Base-by-base conservation (phyloP, 2,888 invertebrate genomes). In the Baronia brevicornis region DNA sequence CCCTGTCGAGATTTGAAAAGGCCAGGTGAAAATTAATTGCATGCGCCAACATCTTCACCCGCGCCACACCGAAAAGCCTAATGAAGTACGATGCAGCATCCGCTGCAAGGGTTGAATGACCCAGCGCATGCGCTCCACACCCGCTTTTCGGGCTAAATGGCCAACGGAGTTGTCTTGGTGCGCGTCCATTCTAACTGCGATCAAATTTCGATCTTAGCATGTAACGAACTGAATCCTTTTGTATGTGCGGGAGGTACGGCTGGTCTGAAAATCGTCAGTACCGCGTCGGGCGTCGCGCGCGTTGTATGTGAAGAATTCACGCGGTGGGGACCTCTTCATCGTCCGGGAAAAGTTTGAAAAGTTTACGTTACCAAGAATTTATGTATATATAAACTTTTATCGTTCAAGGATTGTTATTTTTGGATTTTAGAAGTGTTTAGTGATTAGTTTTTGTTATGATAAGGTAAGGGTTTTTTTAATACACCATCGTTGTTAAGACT, bases 201-300 rank as follows among this genome's bases (percentile, higher is more conserved):
- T 75, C 78, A 77, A 82, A 80, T 72, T 79, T 80, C 75, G 77
- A 79, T 80, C 80, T 80, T 80, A 80, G 62, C 56, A 67, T 72
- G 74, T 78, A 73, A 68, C 70, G 48, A 57, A 69, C 67, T 74
- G 64, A 66, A 67, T 68, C 70, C 64, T 61, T 73, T 77, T 62
- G 56, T 51, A 54, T 53, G 56, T 59, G 61, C 46, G 59, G 55
- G 41, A 39, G 46, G 36, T 36, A 48, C 44, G 58, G 45, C 38
- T 44, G 41, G 40, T 43, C 39, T 38, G 30, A 32, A 32, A 26
- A 11, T 22, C 43, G 56, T 52, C 71, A 78, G 75, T 77, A 51
- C 47, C 51, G 52, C 63, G 67, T 61, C 52, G 62, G 52, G 41
- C 51, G 56, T 43, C 57, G 68, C 43, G 45, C 63, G 58, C 49